Percentiles rank a stretch among this genome's conserved stretches.
These are phyloP conservation scores for Nasonia vitripennis DNA, from an alignment of 1,140 invertebrate genomes.

Conservation along the genomic window DNA sequence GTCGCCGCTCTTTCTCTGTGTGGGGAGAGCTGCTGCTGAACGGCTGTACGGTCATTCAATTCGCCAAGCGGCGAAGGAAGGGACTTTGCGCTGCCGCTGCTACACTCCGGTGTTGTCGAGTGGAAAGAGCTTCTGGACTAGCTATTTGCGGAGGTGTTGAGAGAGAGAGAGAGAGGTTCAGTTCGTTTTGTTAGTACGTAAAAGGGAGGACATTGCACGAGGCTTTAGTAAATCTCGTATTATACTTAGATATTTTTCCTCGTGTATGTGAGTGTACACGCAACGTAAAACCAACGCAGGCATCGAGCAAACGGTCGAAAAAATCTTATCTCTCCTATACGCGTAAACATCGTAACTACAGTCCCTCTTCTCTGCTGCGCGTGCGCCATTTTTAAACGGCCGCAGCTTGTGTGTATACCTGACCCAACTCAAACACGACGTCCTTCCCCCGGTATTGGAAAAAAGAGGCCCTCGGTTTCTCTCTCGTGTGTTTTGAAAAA, in stretches of 20 bases:
- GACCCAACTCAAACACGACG: background rate
- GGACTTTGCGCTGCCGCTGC: background rate
- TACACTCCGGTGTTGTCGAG: background rate
- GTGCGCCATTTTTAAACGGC: background rate
- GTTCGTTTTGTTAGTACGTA: no score
- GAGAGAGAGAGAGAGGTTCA: conserved; percentile 15
- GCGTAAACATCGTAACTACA: background rate
- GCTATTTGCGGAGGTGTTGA: conserved; percentile 6
- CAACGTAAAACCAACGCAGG: no score
- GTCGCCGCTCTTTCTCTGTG: conserved; percentile 28
- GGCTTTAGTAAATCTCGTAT: no score
- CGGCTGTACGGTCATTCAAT: conserved; percentile 2
- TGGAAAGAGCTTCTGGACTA: background rate
- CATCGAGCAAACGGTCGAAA: background rate
- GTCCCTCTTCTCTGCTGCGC: background rate
- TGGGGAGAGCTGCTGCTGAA: background rate
- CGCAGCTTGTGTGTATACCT: background rate
- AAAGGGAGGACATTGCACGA: background rate
- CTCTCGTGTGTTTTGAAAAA: background rate
- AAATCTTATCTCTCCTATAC: background rate
- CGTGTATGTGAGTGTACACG: no score
- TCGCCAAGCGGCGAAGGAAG: background rate
- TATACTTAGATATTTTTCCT: no score
- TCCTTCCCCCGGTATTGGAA: background rate
- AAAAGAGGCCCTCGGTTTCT: background rate